Conservation (phyloP, 2,113 vertebrate genomes). For the Apodemus sylvaticus region DNA sequence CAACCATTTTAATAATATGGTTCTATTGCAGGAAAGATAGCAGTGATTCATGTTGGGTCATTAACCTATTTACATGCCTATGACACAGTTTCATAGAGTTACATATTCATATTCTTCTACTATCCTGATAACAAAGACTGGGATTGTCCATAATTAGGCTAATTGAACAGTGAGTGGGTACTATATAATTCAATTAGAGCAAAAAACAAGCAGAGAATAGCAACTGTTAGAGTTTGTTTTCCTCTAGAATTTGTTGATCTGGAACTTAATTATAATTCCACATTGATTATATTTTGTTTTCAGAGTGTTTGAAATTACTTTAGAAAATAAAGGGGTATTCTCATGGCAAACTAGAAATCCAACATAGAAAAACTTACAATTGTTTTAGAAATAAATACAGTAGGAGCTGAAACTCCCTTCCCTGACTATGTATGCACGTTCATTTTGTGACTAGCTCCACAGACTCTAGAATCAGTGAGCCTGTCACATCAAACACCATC, state of each 20-base stretch:
- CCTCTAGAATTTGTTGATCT: constrained; percentile 39
- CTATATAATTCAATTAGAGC: constrained; percentile 13
- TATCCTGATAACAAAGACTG: neutral
- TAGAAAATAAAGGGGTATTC: constrained; percentile 30
- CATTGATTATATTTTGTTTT: constrained; percentile 43
- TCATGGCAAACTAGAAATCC: neutral
- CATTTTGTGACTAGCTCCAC: neutral
- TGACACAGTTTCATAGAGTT: neutral
- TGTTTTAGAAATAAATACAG: neutral
- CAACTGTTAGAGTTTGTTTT: constrained; percentile 20
- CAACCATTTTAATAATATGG: neutral
- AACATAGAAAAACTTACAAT: neutral
- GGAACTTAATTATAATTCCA: constrained; percentile 39
- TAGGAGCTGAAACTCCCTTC: neutral
- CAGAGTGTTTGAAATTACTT: constrained; percentile 24
- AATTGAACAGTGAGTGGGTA: neutral
- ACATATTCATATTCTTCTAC: neutral
- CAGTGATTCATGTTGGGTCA: neutral
- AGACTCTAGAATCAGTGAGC: neutral
- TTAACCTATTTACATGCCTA: neutral
- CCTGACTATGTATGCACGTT: neutral
- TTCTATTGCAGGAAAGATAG: neutral
- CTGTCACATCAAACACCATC: neutral
- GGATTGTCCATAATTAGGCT: constrained; percentile 33
- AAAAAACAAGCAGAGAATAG: constrained; percentile 6